Percentiles rank a stretch among this genome's conserved stretches.
Conservation (phyloP, 64 coral and sea anemone species). For the Stichodactyla helianthus region DNA sequence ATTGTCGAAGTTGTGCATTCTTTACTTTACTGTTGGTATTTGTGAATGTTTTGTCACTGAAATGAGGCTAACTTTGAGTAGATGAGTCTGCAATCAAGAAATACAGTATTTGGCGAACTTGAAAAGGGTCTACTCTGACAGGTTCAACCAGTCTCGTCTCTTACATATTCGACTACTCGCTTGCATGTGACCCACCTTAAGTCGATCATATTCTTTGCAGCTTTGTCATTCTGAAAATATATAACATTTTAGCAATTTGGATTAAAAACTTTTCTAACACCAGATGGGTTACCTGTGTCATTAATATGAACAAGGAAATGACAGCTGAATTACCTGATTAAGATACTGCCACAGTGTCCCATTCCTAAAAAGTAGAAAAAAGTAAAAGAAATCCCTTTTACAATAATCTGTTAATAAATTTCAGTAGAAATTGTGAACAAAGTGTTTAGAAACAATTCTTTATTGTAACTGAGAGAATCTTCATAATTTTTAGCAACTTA, state of each 20-base stretch:
- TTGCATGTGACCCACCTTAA: constrained; percentile 15
- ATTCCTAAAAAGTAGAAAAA: background rate
- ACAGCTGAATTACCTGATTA: background rate
- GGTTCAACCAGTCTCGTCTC: no score
- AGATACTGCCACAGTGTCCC: constrained; percentile 37
- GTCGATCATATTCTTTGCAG: constrained; percentile 19
- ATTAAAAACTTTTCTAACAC: background rate
- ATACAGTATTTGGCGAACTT: no score
- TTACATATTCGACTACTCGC: no score
- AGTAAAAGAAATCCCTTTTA: background rate
- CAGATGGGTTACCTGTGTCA: background rate
- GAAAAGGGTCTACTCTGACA: no score
- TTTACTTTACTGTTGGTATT: no score
- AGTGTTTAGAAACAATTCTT: background rate
- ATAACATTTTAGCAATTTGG: background rate
- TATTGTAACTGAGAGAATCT: background rate
- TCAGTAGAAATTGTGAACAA: no score
- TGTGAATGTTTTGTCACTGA: no score
- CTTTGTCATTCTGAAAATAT: constrained; percentile 33
- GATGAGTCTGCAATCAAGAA: no score
- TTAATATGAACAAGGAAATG: background rate
- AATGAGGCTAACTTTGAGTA: no score
- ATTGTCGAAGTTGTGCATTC: no score
- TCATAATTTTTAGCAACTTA: background rate
- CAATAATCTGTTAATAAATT: background rate